These are phyloP conservation scores for Spisula solida DNA, from an alignment of 2,888 invertebrate genomes.

Conservation along the genomic window DNA sequence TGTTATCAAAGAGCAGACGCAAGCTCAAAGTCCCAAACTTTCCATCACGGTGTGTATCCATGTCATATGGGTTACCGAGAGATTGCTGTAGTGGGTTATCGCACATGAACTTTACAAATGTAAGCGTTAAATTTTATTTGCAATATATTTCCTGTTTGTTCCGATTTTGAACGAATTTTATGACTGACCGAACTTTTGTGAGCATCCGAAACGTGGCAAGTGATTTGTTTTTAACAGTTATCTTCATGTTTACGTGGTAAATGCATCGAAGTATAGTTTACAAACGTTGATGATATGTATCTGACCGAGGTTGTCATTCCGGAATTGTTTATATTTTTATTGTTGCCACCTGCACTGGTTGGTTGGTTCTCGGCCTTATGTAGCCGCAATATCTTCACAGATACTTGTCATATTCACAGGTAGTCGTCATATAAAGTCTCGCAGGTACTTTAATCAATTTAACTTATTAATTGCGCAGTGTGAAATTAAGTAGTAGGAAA, in stretches of 20 bases:
- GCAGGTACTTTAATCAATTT: no score
- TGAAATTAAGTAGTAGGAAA: no score
- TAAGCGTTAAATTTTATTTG: neutral
- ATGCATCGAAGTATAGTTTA: neutral
- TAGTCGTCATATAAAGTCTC: no score
- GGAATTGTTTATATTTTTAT: no score
- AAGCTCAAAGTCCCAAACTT: slow-evolving; percentile 13
- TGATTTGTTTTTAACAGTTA: neutral
- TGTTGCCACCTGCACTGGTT: no score
- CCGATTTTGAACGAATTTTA: neutral
- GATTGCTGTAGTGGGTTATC: slow-evolving; percentile 54
- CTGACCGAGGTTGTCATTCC: no score
- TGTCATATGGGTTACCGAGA: slow-evolving; percentile 40
- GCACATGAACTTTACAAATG: slow-evolving; percentile 60
- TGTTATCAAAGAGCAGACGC: neutral
- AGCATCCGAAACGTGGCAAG: neutral
- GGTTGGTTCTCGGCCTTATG: no score
- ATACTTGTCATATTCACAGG: no score
- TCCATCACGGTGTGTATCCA: slow-evolving; percentile 14
- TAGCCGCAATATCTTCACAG: no score
- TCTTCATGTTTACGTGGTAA: neutral
- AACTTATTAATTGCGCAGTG: no score
- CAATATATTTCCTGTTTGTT: neutral
- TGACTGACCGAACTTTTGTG: neutral
- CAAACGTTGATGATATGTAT: no score